Conservation (phyloP, 2,888 invertebrate species). For the Cheilosia vulpina region DNA sequence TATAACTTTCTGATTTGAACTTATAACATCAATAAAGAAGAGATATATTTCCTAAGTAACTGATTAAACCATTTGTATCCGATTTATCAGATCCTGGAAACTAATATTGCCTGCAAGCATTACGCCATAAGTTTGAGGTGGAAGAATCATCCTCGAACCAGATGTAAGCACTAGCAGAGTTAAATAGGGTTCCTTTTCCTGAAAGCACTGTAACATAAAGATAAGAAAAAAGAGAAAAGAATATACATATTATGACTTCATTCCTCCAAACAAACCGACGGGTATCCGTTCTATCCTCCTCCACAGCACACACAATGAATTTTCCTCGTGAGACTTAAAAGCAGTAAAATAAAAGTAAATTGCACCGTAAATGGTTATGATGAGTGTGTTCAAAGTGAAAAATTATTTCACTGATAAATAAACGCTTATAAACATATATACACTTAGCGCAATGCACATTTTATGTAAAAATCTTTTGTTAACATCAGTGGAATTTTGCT, state of each 20-base stretch:
- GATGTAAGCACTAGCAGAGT: constrained; percentile 16
- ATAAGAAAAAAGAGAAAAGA: constrained; percentile 33
- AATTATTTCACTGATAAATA: constrained; percentile 33
- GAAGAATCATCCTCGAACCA: constrained; percentile 1
- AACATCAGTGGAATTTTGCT: no score
- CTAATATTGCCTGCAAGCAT: background rate
- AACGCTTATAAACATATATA: no score
- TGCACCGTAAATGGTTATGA: constrained; percentile 63
- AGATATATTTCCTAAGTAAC: background rate
- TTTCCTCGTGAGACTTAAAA: constrained; percentile 21
- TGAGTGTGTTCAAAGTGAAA: constrained; percentile 52
- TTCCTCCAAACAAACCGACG: background rate
- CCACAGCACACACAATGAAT: constrained; percentile 4
- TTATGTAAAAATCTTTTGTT: no score
- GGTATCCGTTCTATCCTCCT: constrained; percentile 1
- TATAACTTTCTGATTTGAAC: no score
- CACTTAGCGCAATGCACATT: no score
- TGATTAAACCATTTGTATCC: background rate
- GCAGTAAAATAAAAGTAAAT: constrained; percentile 67
- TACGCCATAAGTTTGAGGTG: background rate
- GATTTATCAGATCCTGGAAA: background rate
- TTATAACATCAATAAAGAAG: background rate
- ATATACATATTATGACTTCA: constrained; percentile 46
- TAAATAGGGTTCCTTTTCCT: constrained; percentile 1
- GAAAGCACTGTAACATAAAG: constrained; percentile 13